These are phyloP conservation scores for Chelidonichthys spinosus DNA, from an alignment of 2,797 vertebrate species.

Conservation along the genomic window DNA sequence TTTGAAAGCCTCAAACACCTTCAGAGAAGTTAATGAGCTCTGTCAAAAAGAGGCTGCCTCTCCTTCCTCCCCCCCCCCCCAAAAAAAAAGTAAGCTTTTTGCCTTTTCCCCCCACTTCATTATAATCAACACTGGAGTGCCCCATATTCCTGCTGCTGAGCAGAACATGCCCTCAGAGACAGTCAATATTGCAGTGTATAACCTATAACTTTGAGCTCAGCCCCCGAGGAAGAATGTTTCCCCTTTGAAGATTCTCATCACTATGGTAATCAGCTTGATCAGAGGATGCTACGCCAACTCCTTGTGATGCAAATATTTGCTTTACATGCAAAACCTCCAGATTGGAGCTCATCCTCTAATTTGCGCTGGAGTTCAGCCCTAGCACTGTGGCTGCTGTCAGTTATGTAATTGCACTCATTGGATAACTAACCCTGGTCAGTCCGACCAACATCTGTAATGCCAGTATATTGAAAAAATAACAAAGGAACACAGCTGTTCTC, in stretches of 20 bases:
- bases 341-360: slow-evolving; percentile 50
- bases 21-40: slow-evolving; percentile 77
- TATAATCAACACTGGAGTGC: slow-evolving; percentile 72
- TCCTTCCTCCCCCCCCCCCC: slow-evolving; percentile 11
- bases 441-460: slow-evolving; percentile 40
- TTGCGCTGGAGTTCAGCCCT: slow-evolving; percentile 37
- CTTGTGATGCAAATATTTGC: slow-evolving; percentile 75
- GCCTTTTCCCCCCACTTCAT: slow-evolving; percentile 40
- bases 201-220: slow-evolving; percentile 72
- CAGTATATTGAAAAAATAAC: slow-evolving; percentile 36
- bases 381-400: slow-evolving; percentile 24
- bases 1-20: slow-evolving; percentile 74
- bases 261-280: slow-evolving; percentile 77
- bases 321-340: slow-evolving; percentile 57
- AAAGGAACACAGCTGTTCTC: slow-evolving; percentile 39
- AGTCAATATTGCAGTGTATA: slow-evolving; percentile 70
- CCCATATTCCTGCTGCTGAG: slow-evolving; percentile 69
- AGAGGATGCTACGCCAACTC: slow-evolving; percentile 59
- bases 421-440: slow-evolving; percentile 39
- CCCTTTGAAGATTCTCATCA: slow-evolving; percentile 71
- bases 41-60: slow-evolving; percentile 61
- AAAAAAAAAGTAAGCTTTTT: slow-evolving; percentile 53
- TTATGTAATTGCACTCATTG: slow-evolving; percentile 47
- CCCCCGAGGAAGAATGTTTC: slow-evolving; percentile 55
- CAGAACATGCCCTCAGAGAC: slow-evolving; percentile 71